phyloP scores from a whole-genome alignment of 1,140 invertebrate genomes.

The Drosophila gunungcola region DNA sequence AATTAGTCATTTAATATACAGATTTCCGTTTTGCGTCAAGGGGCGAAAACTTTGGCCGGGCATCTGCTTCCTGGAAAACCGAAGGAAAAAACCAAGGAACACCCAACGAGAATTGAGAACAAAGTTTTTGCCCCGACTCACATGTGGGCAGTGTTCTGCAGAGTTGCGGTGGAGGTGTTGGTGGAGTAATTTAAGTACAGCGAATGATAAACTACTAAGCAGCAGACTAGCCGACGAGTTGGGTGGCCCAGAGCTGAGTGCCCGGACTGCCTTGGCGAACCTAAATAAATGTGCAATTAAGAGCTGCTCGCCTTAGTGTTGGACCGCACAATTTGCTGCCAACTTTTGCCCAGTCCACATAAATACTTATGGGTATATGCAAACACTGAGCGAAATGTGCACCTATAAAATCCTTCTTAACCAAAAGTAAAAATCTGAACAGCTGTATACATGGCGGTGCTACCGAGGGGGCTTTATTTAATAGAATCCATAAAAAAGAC shows the following conservation, averaged over 20 bases:
- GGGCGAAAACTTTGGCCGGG: constrained; percentile 74
- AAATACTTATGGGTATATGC: constrained; percentile 42
- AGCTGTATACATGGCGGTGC: not conserved
- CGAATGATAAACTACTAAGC: constrained; percentile 83
- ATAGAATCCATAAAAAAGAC: not conserved
- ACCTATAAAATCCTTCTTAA: not conserved
- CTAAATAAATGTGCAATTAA: constrained; percentile 84
- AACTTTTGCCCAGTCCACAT: constrained; percentile 60
- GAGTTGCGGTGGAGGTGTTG: not conserved
- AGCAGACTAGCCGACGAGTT: constrained; percentile 26
- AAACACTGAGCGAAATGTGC: constrained; percentile 21
- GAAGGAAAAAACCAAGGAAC: constrained; percentile 24
- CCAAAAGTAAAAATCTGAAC: not conserved
- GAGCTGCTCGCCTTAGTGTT: constrained; percentile 79
- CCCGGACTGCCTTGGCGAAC: constrained; percentile 57
- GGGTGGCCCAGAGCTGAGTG: not conserved
- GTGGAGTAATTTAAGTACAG: constrained; percentile 73
- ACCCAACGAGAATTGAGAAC: constrained; percentile 47
- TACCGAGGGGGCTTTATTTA: not conserved
- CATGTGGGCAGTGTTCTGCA: constrained; percentile 25
- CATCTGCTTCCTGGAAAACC: constrained; percentile 39
- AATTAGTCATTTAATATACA: constrained; percentile 84
- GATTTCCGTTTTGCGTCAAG: constrained; percentile 83
- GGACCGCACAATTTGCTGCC: constrained; percentile 78
- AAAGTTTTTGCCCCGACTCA: constrained; percentile 58